phyloP scores from a whole-genome alignment of 2,113 vertebrate species.

The Herpailurus yagouaroundi region DNA sequence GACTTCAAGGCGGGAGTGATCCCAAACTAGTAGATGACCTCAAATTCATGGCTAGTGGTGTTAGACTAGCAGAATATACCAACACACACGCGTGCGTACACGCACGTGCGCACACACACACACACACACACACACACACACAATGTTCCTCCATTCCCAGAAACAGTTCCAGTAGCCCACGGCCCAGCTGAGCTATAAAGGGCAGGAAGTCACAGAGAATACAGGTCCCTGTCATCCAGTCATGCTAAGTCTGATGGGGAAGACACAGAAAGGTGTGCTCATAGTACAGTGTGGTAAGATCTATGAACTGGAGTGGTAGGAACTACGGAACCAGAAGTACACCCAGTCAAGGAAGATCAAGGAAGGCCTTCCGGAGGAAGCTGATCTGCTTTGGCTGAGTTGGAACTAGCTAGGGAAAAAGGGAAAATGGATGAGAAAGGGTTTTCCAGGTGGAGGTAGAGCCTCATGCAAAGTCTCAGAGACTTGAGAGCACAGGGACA shows the following conservation, averaged over 20 bases:
- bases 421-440: not conserved
- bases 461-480: not conserved
- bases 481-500: not conserved
- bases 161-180: not conserved
- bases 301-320: not conserved
- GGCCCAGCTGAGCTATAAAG: not conserved
- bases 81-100: too few species aligned
- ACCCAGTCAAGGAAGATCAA: not conserved
- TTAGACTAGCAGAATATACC: not conserved
- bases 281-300: not conserved
- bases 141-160: not conserved
- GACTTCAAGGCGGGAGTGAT: not conserved
- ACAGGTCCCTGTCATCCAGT: not conserved
- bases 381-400: not conserved
- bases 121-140: not conserved
- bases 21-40: not conserved
- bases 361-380: not conserved
- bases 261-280: not conserved
- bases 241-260: not conserved
- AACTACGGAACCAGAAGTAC: not conserved
- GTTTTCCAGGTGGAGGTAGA: not conserved
- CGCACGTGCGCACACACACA: not conserved
- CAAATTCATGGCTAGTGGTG: not conserved
- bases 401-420: not conserved
- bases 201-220: not conserved